Evolutionary conservation across 1,140 invertebrate genomes (phyloP).

Genomic region (Aphidius gifuensis): DNA sequence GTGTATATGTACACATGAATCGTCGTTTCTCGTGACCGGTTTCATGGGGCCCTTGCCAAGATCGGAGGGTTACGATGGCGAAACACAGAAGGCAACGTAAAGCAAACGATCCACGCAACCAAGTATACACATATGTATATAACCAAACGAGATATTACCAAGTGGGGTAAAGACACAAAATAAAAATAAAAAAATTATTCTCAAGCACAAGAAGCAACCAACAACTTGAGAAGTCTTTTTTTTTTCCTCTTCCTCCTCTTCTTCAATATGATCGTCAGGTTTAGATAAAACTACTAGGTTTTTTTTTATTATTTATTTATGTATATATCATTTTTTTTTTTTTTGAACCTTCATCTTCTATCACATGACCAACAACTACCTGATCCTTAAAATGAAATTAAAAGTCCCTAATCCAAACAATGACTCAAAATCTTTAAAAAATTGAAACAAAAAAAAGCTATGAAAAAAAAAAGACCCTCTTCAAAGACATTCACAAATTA

Average conservation of each 20-base stretch:
- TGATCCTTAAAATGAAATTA: background rate
- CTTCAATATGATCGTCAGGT: slow-evolving; percentile 20
- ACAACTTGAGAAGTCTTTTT: background rate
- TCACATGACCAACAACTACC: background rate
- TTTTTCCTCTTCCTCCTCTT: background rate
- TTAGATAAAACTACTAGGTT: slow-evolving; percentile 13
- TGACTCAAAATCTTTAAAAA: slow-evolving; percentile 8
- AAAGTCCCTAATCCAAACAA: slow-evolving; percentile 18
- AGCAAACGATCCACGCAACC: too few relatives aligned
- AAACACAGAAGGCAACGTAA: too few relatives aligned
- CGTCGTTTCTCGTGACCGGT: slow-evolving; percentile 21
- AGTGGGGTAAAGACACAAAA: too few relatives aligned
- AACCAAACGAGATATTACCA: too few relatives aligned
- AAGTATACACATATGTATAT: too few relatives aligned
- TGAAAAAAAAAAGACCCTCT: too few relatives aligned
- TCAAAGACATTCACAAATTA: too few relatives aligned
- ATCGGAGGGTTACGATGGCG: slow-evolving; percentile 7
- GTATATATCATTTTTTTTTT: background rate
- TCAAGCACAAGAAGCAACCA: background rate
- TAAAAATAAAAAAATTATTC: too few relatives aligned
- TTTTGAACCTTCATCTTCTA: slow-evolving; percentile 3
- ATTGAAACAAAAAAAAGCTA: background rate
- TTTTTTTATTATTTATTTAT: background rate
- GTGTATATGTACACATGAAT: slow-evolving; percentile 22
- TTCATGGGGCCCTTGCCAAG: slow-evolving; percentile 18